A percentile compares a stretch with the other conserved stretches of the same genome.
These are phyloP conservation scores for Drosophila incognita DNA, from an alignment of 2,888 invertebrate genomes.

Conservation along the genomic window DNA sequence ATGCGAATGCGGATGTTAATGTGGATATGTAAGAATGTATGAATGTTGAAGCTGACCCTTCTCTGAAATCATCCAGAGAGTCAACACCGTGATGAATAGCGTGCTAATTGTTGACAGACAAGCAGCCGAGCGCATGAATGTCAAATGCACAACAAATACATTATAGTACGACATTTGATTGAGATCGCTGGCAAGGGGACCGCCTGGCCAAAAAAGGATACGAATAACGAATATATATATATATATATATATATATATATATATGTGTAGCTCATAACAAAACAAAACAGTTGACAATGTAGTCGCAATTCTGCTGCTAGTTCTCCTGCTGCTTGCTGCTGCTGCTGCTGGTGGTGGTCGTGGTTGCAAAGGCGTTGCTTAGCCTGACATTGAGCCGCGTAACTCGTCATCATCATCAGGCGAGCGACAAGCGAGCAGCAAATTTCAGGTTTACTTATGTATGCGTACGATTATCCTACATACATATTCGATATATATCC, in stretches of 20 bases:
- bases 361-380: conserved; percentile 18
- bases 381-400: conserved; percentile 73
- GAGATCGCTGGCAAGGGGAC: conserved; percentile 58
- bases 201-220: conserved; percentile 43
- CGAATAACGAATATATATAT: conserved; percentile 9
- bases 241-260: not conserved
- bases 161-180: conserved; percentile 62
- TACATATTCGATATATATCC: conserved; percentile 13
- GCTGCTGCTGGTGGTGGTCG: not conserved
- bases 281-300: conserved; percentile 55
- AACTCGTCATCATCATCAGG: conserved; percentile 66
- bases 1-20: conserved; percentile 12
- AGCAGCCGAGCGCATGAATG: conserved; percentile 72
- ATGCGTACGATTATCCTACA: conserved; percentile 20
- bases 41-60: conserved; percentile 48
- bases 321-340: conserved; percentile 11
- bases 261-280: conserved; percentile 10
- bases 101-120: conserved; percentile 84
- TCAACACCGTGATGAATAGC: conserved; percentile 82
- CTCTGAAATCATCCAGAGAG: conserved; percentile 36
- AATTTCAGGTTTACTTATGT: conserved; percentile 53
- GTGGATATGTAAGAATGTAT: conserved; percentile 5
- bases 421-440: conserved; percentile 24
- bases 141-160: conserved; percentile 73
- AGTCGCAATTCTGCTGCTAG: conserved; percentile 23